Evolutionary conservation across 2,888 invertebrate species (phyloP).

Genomic region (Smittia aterrima): DNA sequence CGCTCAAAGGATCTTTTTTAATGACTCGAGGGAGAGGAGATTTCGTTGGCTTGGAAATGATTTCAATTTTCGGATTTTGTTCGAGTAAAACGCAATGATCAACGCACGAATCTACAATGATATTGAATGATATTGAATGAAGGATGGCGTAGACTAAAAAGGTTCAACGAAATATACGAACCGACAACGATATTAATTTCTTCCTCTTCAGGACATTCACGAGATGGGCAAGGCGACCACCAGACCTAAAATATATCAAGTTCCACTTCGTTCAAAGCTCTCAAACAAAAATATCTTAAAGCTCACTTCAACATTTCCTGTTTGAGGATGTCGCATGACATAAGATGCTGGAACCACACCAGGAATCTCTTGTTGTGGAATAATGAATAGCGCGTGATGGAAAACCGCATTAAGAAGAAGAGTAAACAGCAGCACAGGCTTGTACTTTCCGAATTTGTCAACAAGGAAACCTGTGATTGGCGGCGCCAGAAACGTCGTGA

Average conservation of each 20-base stretch:
- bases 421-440: constrained; percentile 75
- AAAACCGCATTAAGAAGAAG: constrained; percentile 74
- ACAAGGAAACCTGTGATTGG: constrained; percentile 81
- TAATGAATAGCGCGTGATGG: constrained; percentile 74
- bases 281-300: constrained; percentile 43
- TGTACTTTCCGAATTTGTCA: constrained; percentile 84
- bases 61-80: constrained; percentile 51
- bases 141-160: no score
- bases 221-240: constrained; percentile 80
- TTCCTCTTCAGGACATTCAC: constrained; percentile 74
- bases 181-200: constrained; percentile 70
- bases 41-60: constrained; percentile 46
- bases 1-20: constrained; percentile 58
- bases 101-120: constrained; percentile 66
- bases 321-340: constrained; percentile 71
- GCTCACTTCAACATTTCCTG: constrained; percentile 67
- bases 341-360: constrained; percentile 73
- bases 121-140: no score
- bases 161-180: constrained; percentile 66
- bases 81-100: constrained; percentile 66
- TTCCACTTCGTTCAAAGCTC: constrained; percentile 16
- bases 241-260: constrained; percentile 60
- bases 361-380: constrained; percentile 76
- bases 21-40: constrained; percentile 49
- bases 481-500: constrained; percentile 81